A percentile compares a stretch with the other conserved stretches of the same genome.
phyloP scores from a whole-genome alignment of 1,140 invertebrate species.

The Cherax quadricarinatus region DNA sequence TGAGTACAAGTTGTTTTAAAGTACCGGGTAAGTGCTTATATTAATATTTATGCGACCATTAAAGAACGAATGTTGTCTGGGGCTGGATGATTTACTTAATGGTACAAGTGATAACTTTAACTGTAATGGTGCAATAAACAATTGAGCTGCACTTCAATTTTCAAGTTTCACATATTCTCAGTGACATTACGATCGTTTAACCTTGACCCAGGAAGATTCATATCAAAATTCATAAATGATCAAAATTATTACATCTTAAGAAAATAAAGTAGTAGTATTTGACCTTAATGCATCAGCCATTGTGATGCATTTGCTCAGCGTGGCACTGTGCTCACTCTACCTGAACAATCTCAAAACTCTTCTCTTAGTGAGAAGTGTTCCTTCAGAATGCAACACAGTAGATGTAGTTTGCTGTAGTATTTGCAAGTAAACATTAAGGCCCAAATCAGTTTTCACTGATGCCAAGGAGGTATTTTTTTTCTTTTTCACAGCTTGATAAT shows the following conservation, averaged over 20 bases:
- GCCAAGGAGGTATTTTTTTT: constrained; percentile 70
- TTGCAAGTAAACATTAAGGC: constrained; percentile 68
- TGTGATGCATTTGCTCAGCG: constrained; percentile 28
- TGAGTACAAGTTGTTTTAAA: neutral
- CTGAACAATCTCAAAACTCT: constrained; percentile 72
- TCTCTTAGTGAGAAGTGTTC: constrained; percentile 64
- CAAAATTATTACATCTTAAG: constrained; percentile 1
- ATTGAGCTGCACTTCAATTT: constrained; percentile 45
- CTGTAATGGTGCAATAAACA: constrained; percentile 56
- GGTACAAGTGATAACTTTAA: neutral
- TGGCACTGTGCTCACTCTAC: constrained; percentile 67
- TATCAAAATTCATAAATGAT: constrained; percentile 31
- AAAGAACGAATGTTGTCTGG: constrained; percentile 16
- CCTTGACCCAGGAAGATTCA: constrained; percentile 46
- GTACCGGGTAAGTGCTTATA: constrained; percentile 30
- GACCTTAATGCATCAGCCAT: constrained; percentile 1
- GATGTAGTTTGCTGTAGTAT: constrained; percentile 70
- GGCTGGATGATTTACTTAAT: constrained; percentile 28
- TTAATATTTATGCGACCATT: constrained; percentile 9
- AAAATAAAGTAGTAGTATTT: neutral
- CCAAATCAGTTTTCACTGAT: constrained; percentile 71
- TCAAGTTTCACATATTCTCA: constrained; percentile 3
- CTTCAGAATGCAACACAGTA: constrained; percentile 68
- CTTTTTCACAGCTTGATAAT: constrained; percentile 96
- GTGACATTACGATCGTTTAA: neutral